Conservation (phyloP, 1,140 invertebrate species). For the Leptonema lineaticorne region DNA sequence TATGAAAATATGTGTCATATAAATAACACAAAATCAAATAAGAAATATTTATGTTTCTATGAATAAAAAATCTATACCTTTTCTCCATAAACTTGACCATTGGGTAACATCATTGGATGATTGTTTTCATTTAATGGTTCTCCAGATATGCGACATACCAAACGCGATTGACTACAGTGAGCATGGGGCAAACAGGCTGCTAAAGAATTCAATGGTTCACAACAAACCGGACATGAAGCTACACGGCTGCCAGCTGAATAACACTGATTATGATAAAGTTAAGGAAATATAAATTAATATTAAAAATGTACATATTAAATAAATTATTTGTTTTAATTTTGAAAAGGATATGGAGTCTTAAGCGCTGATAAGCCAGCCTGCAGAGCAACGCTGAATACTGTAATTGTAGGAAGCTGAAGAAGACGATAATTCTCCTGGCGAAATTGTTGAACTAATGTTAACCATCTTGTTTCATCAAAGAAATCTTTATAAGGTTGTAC, state of each 20-base stretch:
- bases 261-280: conserved; percentile 59
- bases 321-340: too few relatives aligned
- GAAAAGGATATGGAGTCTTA: conserved; percentile 76
- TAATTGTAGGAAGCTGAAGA: conserved; percentile 88
- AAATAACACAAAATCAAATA: too few relatives aligned
- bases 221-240: conserved; percentile 92
- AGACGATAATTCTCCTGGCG: conserved; percentile 91
- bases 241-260: conserved; percentile 67
- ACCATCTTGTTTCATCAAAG: conserved; percentile 67
- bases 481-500: conserved; percentile 61
- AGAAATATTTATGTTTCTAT: too few relatives aligned
- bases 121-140: conserved; percentile 96
- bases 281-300: conserved; percentile 36
- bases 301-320: background rate
- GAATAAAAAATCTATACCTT: too few relatives aligned
- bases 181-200: conserved; percentile 88
- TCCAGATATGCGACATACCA: conserved; percentile 90
- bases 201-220: conserved; percentile 82
- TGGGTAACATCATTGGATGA: conserved; percentile 96
- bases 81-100: conserved; percentile 97
- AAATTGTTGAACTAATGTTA: conserved; percentile 85
- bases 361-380: conserved; percentile 89
- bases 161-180: conserved; percentile 91
- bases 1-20: too few relatives aligned
- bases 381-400: conserved; percentile 84